A percentile compares a stretch with the other conserved stretches of the same genome.
These are phyloP conservation scores for Dunckerocampus dactyliophorus DNA, from an alignment of 2,113 vertebrate species.

Conservation along the genomic window DNA sequence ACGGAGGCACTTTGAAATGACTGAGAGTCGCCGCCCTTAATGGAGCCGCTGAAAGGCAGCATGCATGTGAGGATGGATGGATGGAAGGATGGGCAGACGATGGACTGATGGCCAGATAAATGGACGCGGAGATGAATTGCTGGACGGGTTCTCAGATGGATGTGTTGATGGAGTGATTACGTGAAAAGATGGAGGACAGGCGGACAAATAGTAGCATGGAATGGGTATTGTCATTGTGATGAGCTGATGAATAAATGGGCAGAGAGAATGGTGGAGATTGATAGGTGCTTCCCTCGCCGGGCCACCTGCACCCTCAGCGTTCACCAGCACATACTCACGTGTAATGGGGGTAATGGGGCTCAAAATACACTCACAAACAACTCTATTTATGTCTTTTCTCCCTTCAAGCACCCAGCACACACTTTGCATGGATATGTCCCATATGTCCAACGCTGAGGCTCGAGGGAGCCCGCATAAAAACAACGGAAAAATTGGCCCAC, in stretches of 20 bases:
- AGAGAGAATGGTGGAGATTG: constrained; percentile 58
- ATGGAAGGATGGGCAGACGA: constrained; percentile 41
- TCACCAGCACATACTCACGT: constrained; percentile 60
- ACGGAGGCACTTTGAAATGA: constrained; percentile 30
- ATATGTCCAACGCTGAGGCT: background rate
- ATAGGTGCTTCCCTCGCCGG: constrained; percentile 56
- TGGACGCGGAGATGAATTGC: constrained; percentile 60
- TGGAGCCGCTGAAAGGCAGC: constrained; percentile 37
- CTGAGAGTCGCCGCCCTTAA: constrained; percentile 13
- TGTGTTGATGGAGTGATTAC: constrained; percentile 69
- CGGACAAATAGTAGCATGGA: constrained; percentile 45
- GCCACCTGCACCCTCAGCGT: constrained; percentile 64
- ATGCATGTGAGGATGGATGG: constrained; percentile 40
- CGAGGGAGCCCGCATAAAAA: background rate
- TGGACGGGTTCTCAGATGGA: constrained; percentile 61
- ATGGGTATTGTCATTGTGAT: constrained; percentile 56
- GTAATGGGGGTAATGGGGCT: constrained; percentile 68
- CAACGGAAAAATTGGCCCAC: too few species aligned
- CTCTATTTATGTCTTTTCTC: constrained; percentile 39
- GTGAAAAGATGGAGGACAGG: constrained; percentile 54
- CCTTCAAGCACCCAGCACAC: background rate
- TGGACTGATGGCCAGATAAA: constrained; percentile 61
- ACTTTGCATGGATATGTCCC: background rate
- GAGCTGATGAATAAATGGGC: constrained; percentile 68
- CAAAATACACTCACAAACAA: constrained; percentile 68